phyloP scores from a whole-genome alignment of 2,113 vertebrate genomes.

The Syrrhaptes paradoxus region DNA sequence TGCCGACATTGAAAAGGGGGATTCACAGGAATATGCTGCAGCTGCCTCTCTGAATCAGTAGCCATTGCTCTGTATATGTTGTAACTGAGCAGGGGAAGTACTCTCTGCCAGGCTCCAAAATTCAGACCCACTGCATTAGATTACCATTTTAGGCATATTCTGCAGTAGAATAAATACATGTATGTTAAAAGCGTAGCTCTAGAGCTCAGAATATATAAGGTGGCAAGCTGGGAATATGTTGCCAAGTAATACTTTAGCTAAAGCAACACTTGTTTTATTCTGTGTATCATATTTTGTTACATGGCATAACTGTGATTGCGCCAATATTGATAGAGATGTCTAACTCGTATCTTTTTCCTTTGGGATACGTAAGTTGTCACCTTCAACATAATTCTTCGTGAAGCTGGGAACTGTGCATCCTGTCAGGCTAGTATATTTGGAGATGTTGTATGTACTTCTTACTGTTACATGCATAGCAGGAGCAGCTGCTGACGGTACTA shows the following conservation, averaged over 20 bases:
- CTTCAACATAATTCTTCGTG: neutral
- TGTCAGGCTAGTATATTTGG: neutral
- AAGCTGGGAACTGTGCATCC: neutral
- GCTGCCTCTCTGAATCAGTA: neutral
- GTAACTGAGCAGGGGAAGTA: neutral
- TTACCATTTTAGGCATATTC: neutral
- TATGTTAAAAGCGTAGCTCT: neutral
- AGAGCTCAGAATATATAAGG: neutral
- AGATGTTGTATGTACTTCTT: neutral
- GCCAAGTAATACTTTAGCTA: neutral
- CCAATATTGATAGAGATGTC: neutral
- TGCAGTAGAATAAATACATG: neutral
- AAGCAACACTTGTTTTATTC: neutral
- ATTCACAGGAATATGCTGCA: neutral
- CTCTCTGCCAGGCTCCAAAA: neutral
- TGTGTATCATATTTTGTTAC: neutral
- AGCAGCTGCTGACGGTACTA: neutral
- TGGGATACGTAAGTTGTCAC: neutral
- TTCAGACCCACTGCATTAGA: neutral
- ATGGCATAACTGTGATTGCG: neutral
- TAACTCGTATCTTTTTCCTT: neutral
- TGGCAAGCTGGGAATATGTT: neutral
- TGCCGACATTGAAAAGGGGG: neutral
- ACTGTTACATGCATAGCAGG: neutral
- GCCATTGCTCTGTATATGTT: neutral